These are phyloP conservation scores for Leucophenga maculata DNA, from an alignment of 2,888 invertebrate species.

Conservation along the genomic window DNA sequence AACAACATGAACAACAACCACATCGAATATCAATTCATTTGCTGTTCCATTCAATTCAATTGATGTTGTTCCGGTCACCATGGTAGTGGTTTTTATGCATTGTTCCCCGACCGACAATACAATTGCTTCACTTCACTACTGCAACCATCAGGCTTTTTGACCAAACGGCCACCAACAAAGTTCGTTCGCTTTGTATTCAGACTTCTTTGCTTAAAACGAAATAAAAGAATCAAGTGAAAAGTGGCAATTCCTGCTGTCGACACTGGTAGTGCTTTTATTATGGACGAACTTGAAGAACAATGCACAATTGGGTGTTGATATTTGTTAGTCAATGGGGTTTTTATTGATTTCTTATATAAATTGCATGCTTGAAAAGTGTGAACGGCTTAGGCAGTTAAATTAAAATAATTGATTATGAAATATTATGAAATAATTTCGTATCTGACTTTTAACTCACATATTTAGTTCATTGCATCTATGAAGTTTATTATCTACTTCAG, in stretches of 20 bases:
- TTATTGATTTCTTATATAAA: background rate
- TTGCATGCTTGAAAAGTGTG: conserved; percentile 39
- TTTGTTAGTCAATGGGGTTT: conserved; percentile 23
- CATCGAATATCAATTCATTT: conserved; percentile 52
- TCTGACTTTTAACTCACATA: background rate
- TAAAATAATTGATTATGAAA: conserved; percentile 21
- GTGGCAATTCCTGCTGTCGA: conserved; percentile 61
- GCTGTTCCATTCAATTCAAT: conserved; percentile 47
- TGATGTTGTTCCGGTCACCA: conserved; percentile 31
- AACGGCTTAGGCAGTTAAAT: conserved; percentile 30
- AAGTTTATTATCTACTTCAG: background rate
- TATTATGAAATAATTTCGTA: too few relatives aligned
- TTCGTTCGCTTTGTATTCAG: conserved; percentile 30
- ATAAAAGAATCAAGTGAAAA: conserved; percentile 51
- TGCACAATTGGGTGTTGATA: conserved; percentile 42
- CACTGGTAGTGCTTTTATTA: conserved; percentile 37
- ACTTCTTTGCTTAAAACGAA: conserved; percentile 22
- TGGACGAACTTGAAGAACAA: conserved; percentile 50
- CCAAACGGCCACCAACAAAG: conserved; percentile 56
- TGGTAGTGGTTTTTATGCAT: conserved; percentile 14
- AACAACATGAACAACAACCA: conserved; percentile 37
- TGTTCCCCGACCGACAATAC: conserved; percentile 16
- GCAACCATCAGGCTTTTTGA: conserved; percentile 12
- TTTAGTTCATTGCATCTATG: background rate
- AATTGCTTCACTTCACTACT: conserved; percentile 21